phyloP scores from a whole-genome alignment of 2,797 vertebrate species.

The Anableps anableps region DNA sequence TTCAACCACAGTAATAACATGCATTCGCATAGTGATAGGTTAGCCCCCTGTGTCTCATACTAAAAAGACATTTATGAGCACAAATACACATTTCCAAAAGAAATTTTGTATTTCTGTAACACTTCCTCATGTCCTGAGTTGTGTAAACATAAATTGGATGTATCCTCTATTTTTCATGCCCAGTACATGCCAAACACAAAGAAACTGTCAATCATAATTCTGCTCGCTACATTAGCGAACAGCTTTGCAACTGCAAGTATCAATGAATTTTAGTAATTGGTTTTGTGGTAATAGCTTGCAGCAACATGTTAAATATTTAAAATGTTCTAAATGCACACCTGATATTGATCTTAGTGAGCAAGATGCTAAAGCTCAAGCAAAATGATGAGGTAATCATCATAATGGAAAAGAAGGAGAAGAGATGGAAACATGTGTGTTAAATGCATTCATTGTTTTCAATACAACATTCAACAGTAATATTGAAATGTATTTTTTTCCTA shows the following conservation, averaged over 20 bases:
- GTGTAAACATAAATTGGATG: neutral
- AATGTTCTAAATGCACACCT: neutral
- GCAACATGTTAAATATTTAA: neutral
- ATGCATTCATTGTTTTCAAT: too few relatives aligned
- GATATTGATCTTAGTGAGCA: too few relatives aligned
- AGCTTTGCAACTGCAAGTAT: neutral
- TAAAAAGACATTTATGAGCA: conserved; percentile 2
- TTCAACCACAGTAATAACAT: neutral
- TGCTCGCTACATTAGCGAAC: too few relatives aligned
- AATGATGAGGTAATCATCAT: too few relatives aligned
- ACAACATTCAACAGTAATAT: too few relatives aligned
- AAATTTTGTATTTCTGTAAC: neutral
- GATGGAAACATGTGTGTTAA: too few relatives aligned
- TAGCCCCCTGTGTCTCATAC: conserved; percentile 4
- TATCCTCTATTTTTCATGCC: neutral
- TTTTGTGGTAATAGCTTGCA: neutral
- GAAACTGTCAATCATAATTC: neutral
- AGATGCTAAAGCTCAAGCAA: too few relatives aligned
- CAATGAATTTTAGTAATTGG: neutral
- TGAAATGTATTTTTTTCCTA: too few relatives aligned
- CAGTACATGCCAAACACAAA: neutral
- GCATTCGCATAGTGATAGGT: neutral
- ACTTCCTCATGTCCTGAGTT: neutral
- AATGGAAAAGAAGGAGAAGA: too few relatives aligned
- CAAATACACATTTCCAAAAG: neutral